These are phyloP conservation scores for Tragulus kanchil DNA, from an alignment of 2,113 vertebrate species.

Conservation along the genomic window DNA sequence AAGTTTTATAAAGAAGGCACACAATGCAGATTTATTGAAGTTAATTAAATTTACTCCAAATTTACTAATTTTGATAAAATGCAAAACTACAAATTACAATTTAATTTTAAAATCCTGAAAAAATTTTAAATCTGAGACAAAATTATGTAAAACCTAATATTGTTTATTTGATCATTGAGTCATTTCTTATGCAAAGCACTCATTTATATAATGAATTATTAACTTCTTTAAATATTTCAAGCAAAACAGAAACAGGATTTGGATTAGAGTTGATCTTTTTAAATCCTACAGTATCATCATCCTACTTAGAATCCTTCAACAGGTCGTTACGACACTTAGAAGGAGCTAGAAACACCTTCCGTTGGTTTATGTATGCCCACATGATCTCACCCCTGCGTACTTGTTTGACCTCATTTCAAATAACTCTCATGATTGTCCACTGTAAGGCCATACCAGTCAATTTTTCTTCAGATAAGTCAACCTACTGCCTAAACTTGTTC, in stretches of 20 bases:
- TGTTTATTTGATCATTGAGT: not conserved
- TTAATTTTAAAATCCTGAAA: slow-evolving; percentile 17
- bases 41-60: not conserved
- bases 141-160: not conserved
- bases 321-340: not conserved
- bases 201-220: not conserved
- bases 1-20: not conserved
- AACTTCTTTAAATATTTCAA: not conserved
- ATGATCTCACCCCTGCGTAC: not conserved
- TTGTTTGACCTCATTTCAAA: not conserved
- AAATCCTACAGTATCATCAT: not conserved
- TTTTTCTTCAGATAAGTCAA: not conserved
- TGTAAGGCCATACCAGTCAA: not conserved
- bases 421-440: not conserved
- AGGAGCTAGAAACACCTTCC: not conserved
- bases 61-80: not conserved
- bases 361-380: not conserved
- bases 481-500: not conserved
- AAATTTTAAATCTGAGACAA: not conserved
- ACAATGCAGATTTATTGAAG: not conserved
- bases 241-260: not conserved
- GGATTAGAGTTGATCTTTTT: not conserved
- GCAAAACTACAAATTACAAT: not conserved
- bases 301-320: not conserved
- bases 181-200: not conserved